Evolutionary conservation across 92 coral and sea anemone species (phyloP).

Genomic region (Heliopora coerulea): DNA sequence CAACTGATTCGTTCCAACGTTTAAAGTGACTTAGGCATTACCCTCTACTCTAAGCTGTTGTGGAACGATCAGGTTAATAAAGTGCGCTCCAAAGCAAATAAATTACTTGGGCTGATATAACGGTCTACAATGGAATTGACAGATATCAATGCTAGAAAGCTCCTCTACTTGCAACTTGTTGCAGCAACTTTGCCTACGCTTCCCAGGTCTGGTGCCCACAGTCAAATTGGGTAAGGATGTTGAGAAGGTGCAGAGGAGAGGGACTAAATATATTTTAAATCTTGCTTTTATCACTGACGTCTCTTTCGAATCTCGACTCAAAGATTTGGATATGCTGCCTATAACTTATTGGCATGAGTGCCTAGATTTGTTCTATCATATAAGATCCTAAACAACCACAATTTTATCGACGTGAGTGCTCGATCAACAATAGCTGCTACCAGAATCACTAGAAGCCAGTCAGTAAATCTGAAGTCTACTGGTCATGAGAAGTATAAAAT

Average conservation of each 20-base stretch:
- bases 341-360: background rate
- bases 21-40: conserved; percentile 4
- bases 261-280: conserved; percentile 24
- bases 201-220: conserved; percentile 45
- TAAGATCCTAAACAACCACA: background rate
- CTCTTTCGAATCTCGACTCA: background rate
- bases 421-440: background rate
- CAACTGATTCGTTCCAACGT: background rate
- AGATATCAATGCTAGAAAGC: conserved; percentile 22
- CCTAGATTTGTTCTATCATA: background rate
- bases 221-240: background rate
- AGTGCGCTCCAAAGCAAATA: conserved; percentile 31
- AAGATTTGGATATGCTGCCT: conserved; percentile 13
- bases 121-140: conserved; percentile 38
- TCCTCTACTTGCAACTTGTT: conserved; percentile 35
- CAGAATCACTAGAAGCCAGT: background rate
- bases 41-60: conserved; percentile 17
- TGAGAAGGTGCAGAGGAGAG: conserved; percentile 40
- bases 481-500: conserved; percentile 53
- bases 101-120: conserved; percentile 41
- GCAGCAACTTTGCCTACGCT: conserved; percentile 41
- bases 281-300: conserved; percentile 4
- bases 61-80: conserved; percentile 40
- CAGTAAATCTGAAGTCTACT: conserved; percentile 52
- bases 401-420: background rate